Base-by-base conservation (phyloP, 2,113 vertebrate species). In the Nibea coibor region DNA sequence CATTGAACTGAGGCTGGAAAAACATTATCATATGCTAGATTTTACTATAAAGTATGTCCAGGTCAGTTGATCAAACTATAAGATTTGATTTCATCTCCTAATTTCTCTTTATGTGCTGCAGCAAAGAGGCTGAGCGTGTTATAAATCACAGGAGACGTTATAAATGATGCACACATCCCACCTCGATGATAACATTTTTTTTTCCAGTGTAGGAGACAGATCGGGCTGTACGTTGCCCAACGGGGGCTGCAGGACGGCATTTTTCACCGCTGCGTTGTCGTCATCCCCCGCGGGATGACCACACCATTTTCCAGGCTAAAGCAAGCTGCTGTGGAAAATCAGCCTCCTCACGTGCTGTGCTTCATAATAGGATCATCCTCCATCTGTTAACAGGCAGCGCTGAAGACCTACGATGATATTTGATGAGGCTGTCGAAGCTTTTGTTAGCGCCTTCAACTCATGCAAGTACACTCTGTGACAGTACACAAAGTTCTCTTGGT, bases 261-360 rank as follows among this genome's bases (percentile, higher is more conserved):
- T 42, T 58, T 64, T 76, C 26, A 47, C 53, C 4, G 12, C 10
- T 68, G 35, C 63, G 5, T 43, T 53, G 58, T 51, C 47, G 0
- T 51, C 63, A 31, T 31, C 59, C 28, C 81, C 19, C 9, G 19
- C 50, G 69, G 78, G 63, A 76, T 50, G 12, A 53, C 73, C 65
- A 31, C 22, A 63, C 3, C 19, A 4, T 61, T 69, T 83, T 68
- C 42, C 22, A 58, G 61, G 47, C 20, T 39, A 58, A 70, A 51
- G 11, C n/a, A 50, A 66, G 78, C 78, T 78, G 78, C 57, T 72
- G 45, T 79, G 69, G 78, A 84, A 81, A 86, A 73, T 64, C 19
- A 69, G 48, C 4, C 26, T 54, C 47, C 58, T 50, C 61, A 26
- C 10, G 63, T 53, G 42, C 54, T 62, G 48, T 22, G 58, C 12